Percentiles rank a stretch among this genome's conserved stretches.
Evolutionary conservation across 2,113 vertebrate genomes (phyloP).

Genomic region (Calonectris borealis): DNA sequence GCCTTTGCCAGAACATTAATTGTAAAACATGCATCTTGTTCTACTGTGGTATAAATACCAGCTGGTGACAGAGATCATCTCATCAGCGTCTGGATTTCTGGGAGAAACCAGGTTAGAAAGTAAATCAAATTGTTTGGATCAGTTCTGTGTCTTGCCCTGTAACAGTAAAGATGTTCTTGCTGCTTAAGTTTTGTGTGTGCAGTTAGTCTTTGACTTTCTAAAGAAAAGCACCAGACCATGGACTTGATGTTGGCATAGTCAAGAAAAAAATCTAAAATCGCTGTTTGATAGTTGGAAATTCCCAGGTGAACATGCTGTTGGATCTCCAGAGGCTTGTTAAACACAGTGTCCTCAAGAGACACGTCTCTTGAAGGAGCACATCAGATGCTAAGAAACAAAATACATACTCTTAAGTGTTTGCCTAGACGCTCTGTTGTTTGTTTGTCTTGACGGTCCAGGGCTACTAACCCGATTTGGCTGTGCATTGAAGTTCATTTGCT

Average conservation of each 20-base stretch:
- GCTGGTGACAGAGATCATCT: background rate
- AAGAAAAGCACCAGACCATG: background rate
- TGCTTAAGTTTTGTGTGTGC: background rate
- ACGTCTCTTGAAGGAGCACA: background rate
- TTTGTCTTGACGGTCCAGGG: background rate
- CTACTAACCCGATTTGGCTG: background rate
- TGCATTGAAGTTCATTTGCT: background rate
- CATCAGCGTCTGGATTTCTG: background rate
- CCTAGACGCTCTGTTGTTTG: background rate
- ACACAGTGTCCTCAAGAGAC: background rate
- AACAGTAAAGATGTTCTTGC: background rate
- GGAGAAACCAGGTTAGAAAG: background rate
- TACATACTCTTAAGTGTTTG: background rate
- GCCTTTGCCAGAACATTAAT: background rate
- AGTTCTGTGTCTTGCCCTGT: background rate
- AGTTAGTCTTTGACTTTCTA: background rate
- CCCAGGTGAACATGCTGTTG: background rate
- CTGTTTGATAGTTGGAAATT: conserved; percentile 4
- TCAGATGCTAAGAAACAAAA: background rate
- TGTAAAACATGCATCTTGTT: background rate
- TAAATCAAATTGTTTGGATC: background rate
- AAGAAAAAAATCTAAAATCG: background rate
- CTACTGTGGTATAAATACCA: background rate
- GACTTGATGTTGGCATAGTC: background rate
- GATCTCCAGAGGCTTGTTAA: conserved; percentile 4